Base-by-base conservation (phyloP, 2,113 vertebrate genomes). In the Dascyllus trimaculatus region DNA sequence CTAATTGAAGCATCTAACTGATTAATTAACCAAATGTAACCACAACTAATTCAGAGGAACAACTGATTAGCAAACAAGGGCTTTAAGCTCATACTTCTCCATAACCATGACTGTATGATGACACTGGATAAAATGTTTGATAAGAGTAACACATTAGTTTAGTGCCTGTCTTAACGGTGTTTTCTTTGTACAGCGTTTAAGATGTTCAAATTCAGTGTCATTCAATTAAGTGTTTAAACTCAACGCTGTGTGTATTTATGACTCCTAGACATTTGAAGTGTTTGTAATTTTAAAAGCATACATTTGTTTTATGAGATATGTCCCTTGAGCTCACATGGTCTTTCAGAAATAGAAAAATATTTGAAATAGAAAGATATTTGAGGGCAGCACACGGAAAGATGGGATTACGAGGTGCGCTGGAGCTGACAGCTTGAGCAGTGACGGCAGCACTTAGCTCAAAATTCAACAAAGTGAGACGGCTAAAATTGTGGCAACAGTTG, bases 401-500 rank as follows among this genome's bases (percentile, higher is more conserved):
- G 19, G 19, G 19, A 49, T 19, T n/a, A 17, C 40, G 49, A 24
- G 49, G 40, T 15, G 17, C 43, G 15, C 40, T 21, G 13, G 19
- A 67, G 70, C 19, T 57, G 22, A 68, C 29, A 40, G 59, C 25
- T 43, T 71, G 4, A 57, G 35, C 21, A 1, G 22, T 45, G 76
- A 72, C 19, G 35, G 17, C 19, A 19, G 54, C 49, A 43, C 48
- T 24, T 5, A 15, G 58, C 49, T 60, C 3, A 35, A 76, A 54
- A 68, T 32, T 53, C 11, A 59, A 38, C 22, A 32, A 53, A 63
- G 61, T 11, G 38, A 67, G 38, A 32, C 11, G 4, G 67, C 24
- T 75, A 22, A 66, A 66, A 82, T 58, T 4, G 49, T 62, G 14
- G 61, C 21, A 73, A 32, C 40, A 35, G 80, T 71, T 74, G 67